Conservation (phyloP, 2,113 vertebrate species). For the Gopherus evgoodei region DNA sequence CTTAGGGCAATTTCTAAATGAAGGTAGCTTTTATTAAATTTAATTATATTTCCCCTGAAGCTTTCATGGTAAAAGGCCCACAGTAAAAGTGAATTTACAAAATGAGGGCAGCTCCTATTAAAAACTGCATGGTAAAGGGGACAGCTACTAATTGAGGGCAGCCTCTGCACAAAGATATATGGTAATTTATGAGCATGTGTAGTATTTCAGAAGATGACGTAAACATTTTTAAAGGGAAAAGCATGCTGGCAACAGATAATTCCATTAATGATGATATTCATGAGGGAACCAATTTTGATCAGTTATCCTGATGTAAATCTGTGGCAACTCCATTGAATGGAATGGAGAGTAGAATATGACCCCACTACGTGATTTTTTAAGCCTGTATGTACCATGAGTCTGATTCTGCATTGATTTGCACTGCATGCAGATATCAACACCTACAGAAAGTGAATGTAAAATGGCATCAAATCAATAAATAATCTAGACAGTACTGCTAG, state of each 20-base stretch:
- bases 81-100: slow-evolving; percentile 1
- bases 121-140: neutral
- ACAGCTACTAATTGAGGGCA: neutral
- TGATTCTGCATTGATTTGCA: neutral
- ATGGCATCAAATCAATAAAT: neutral
- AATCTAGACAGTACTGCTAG: neutral
- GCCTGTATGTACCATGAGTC: neutral
- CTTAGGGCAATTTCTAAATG: slow-evolving; percentile 32
- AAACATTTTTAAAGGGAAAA: neutral
- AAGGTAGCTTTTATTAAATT: slow-evolving; percentile 19
- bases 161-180: neutral
- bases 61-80: slow-evolving; percentile 13
- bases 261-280: neutral
- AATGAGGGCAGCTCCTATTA: neutral
- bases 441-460: neutral
- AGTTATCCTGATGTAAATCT: neutral
- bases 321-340: neutral
- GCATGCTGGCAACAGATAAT: neutral
- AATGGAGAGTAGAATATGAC: slow-evolving; percentile 36
- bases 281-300: neutral
- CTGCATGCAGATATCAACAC: slow-evolving; percentile 13
- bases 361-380: slow-evolving; percentile 18
- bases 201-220: neutral
- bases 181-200: neutral
- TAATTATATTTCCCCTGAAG: neutral